phyloP scores from a whole-genome alignment of 2,888 invertebrate genomes.

The Plemyria rubiginata region DNA sequence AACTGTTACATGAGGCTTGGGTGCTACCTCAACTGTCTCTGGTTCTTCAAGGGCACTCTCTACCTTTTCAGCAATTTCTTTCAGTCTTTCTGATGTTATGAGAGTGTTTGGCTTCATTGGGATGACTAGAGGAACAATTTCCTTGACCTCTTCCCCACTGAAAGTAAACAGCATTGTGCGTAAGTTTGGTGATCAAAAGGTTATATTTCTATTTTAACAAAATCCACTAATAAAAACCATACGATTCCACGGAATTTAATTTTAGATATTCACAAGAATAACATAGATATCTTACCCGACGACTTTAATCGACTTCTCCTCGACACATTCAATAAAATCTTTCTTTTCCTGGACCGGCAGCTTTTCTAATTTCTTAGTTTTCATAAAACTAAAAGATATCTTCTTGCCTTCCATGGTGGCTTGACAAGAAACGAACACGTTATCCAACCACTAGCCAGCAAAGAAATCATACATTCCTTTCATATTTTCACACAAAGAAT shows the following conservation, averaged over 20 bases:
- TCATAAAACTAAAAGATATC: slow-evolving; percentile 92
- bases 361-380: slow-evolving; percentile 82
- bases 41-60: slow-evolving; percentile 81
- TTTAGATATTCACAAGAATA: not conserved
- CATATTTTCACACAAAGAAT: too few relatives aligned
- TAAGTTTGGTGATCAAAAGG: not conserved
- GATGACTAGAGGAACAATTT: slow-evolving; percentile 86
- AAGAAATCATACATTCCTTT: too few relatives aligned
- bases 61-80: slow-evolving; percentile 78
- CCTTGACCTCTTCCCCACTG: slow-evolving; percentile 82
- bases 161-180: slow-evolving; percentile 37
- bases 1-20: slow-evolving; percentile 53
- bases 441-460: too few relatives aligned
- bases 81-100: slow-evolving; percentile 78
- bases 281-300: slow-evolving; percentile 87
- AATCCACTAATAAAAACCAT: too few relatives aligned
- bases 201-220: not conserved
- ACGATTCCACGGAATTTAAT: too few relatives aligned
- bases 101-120: slow-evolving; percentile 86
- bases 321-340: slow-evolving; percentile 91
- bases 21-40: slow-evolving; percentile 48
- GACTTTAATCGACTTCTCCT: slow-evolving; percentile 90
- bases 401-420: slow-evolving; percentile 88
- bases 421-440: not conserved
- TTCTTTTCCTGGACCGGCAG: slow-evolving; percentile 77